phyloP scores from a whole-genome alignment of 2,888 invertebrate species.

The Noctua janthe region DNA sequence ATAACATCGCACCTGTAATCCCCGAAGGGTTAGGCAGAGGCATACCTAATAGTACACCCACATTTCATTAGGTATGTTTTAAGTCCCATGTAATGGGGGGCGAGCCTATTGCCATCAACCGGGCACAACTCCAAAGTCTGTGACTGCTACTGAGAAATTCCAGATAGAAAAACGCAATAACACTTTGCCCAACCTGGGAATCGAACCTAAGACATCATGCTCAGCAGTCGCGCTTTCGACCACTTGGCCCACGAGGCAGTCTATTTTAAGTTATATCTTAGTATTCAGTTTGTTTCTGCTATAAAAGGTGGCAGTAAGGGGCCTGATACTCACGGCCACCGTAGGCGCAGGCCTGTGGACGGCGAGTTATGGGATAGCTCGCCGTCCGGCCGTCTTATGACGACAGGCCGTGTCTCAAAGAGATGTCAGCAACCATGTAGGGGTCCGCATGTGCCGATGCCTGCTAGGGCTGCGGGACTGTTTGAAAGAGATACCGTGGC shows the following conservation, averaged over 20 bases:
- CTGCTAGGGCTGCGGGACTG: too few relatives aligned
- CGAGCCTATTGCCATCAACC: neutral
- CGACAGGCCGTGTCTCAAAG: too few relatives aligned
- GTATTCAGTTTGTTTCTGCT: too few relatives aligned
- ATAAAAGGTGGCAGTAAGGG: too few relatives aligned
- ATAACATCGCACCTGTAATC: neutral
- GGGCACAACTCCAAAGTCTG: neutral
- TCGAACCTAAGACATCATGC: neutral
- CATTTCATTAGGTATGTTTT: neutral
- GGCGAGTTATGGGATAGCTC: too few relatives aligned
- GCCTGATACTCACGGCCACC: too few relatives aligned
- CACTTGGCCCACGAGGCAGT: neutral
- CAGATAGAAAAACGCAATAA: neutral
- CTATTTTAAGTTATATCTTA: too few relatives aligned
- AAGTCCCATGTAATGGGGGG: neutral
- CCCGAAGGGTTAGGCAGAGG: neutral
- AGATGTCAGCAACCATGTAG: too few relatives aligned
- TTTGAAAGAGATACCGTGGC: too few relatives aligned
- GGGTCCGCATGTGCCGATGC: too few relatives aligned
- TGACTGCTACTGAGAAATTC: neutral
- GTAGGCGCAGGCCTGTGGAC: too few relatives aligned
- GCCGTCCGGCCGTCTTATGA: too few relatives aligned
- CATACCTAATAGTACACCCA: neutral
- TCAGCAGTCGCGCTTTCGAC: neutral
- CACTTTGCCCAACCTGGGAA: neutral